Conservation (phyloP, 2,113 vertebrate species). For the Pseudonaja textilis region DNA sequence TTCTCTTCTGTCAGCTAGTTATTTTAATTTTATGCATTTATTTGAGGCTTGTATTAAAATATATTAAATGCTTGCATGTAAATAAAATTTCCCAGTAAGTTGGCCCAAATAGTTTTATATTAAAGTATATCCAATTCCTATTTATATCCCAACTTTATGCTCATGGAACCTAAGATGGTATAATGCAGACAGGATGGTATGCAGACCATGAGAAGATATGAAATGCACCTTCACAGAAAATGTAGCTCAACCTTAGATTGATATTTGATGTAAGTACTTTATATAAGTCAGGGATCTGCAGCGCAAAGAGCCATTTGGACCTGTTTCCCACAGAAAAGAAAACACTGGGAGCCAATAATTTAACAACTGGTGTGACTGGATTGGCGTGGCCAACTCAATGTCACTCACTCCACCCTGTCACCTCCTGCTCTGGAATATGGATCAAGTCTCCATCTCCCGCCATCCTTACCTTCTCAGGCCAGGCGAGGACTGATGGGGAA, state of each 20-base stretch:
- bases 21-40: not conserved
- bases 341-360: too few species aligned
- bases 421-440: too few species aligned
- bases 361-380: too few species aligned
- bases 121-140: not conserved
- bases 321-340: too few species aligned
- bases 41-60: not conserved
- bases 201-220: not conserved
- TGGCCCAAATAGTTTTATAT: not conserved
- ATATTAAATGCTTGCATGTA: not conserved
- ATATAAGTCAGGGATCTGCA: too few species aligned
- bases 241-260: not conserved
- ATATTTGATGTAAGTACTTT: not conserved
- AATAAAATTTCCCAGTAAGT: not conserved
- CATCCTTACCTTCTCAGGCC: too few species aligned
- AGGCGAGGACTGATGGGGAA: too few species aligned
- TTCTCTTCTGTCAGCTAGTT: not conserved
- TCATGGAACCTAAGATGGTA: not conserved
- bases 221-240: not conserved
- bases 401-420: too few species aligned
- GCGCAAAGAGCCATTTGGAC: too few species aligned
- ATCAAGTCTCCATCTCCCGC: too few species aligned
- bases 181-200: not conserved
- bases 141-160: not conserved
- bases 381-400: too few species aligned